Evolutionary conservation across 2,888 invertebrate genomes (phyloP).

Genomic region (Eulithis prunata): DNA sequence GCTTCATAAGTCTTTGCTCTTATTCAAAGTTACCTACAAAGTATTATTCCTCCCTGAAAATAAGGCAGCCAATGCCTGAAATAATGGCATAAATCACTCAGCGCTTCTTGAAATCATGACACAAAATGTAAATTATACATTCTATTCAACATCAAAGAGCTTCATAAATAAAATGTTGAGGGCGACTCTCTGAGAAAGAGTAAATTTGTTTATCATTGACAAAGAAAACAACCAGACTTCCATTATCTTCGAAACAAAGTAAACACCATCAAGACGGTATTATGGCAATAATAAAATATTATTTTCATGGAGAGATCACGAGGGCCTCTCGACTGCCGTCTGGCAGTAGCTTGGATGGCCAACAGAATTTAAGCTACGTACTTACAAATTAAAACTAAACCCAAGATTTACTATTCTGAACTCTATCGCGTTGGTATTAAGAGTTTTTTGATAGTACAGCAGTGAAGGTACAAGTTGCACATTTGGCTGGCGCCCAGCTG

Average conservation of each 20-base stretch:
- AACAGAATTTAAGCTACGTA: conserved; percentile 70
- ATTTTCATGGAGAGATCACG: conserved; percentile 75
- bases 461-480: conserved; percentile 62
- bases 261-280: conserved; percentile 58
- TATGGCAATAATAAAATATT: conserved; percentile 73
- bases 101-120: conserved; percentile 13
- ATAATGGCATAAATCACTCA: conserved; percentile 18
- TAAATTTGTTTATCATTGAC: conserved; percentile 40
- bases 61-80: conserved; percentile 2
- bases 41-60: not conserved
- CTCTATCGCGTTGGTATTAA: conserved; percentile 44
- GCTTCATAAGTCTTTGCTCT: too few relatives aligned
- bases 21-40: too few relatives aligned
- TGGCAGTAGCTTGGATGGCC: conserved; percentile 62
- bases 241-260: conserved; percentile 49
- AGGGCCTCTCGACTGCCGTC: conserved; percentile 64
- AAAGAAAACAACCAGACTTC: conserved; percentile 35
- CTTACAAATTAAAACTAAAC: conserved; percentile 52
- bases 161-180: conserved; percentile 18
- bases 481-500: conserved; percentile 79
- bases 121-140: conserved; percentile 21
- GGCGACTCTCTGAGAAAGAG: conserved; percentile 23
- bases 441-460: conserved; percentile 27
- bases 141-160: conserved; percentile 21
- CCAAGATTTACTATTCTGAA: conserved; percentile 38